Percentiles rank a stretch among this genome's conserved stretches.
Conservation (phyloP, 2,888 invertebrate species). For the Scaeva pyrastri region DNA sequence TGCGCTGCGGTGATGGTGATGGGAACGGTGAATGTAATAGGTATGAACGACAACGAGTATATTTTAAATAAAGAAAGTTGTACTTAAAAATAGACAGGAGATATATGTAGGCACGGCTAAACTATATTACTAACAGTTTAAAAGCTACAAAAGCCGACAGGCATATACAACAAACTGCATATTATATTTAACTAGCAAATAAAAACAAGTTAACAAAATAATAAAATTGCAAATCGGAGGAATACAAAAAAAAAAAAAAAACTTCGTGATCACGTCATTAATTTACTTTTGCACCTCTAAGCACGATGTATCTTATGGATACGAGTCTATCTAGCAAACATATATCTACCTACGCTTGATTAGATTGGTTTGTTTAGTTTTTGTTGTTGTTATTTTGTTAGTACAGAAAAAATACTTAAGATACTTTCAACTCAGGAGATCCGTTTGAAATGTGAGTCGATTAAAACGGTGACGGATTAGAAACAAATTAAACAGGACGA, state of each 20-base stretch:
- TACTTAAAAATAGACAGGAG: conserved; percentile 24
- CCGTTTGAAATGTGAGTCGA: conserved; percentile 9
- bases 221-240: not conserved
- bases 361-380: conserved; percentile 57
- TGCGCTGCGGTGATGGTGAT: not conserved
- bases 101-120: conserved; percentile 10
- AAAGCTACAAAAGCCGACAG: conserved; percentile 14
- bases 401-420: conserved; percentile 15
- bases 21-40: conserved; percentile 29
- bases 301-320: conserved; percentile 36
- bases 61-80: conserved; percentile 64
- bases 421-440: conserved; percentile 26
- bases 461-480: conserved; percentile 9
- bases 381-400: conserved; percentile 30
- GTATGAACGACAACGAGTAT: no score
- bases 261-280: conserved; percentile 67
- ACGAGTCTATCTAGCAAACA: not conserved
- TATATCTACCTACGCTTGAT: conserved; percentile 56
- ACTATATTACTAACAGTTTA: conserved; percentile 8
- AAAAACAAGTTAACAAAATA: conserved; percentile 18
- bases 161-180: conserved; percentile 46
- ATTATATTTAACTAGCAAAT: conserved; percentile 31
- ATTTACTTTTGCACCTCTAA: conserved; percentile 50
- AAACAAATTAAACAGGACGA: not conserved
- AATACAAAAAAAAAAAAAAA: not conserved